Conservation (phyloP, 2,888 invertebrate species). For the Drosophila demipolita region DNA sequence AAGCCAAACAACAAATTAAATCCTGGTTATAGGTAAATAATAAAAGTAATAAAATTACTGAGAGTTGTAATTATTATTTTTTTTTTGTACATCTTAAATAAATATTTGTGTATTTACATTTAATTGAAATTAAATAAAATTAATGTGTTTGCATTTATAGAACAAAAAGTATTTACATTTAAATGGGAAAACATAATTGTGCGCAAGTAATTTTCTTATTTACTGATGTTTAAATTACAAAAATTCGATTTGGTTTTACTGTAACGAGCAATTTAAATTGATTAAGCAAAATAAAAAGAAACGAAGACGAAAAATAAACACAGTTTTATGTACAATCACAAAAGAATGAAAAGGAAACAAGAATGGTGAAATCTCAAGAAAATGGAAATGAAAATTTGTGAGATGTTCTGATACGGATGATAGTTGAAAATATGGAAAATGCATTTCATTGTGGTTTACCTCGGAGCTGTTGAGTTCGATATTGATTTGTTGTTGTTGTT, state of each 20-base stretch:
- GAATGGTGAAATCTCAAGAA: conserved; percentile 8
- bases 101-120: conserved; percentile 25
- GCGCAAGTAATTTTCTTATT: conserved; percentile 21
- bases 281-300: not conserved
- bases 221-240: conserved; percentile 12
- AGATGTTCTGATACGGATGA: conserved; percentile 53
- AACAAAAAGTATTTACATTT: conserved; percentile 26
- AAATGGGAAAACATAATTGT: conserved; percentile 16
- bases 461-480: conserved; percentile 79
- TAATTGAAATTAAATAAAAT: not conserved
- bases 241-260: not conserved
- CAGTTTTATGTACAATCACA: conserved; percentile 21
- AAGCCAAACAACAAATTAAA: conserved; percentile 14
- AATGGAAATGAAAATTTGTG: conserved; percentile 26
- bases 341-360: conserved; percentile 10
- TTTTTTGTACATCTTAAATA: not conserved
- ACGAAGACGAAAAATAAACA: not conserved
- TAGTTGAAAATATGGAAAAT: conserved; percentile 63
- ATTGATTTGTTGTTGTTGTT: conserved; percentile 41
- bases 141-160: not conserved
- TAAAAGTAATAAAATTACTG: not conserved
- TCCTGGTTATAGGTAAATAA: conserved; percentile 6
- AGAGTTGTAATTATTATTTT: not conserved
- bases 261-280: conserved; percentile 32
- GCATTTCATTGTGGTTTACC: conserved; percentile 82